Base-by-base conservation (phyloP, 1,140 invertebrate species). In the Brachionus plicatilis region DNA sequence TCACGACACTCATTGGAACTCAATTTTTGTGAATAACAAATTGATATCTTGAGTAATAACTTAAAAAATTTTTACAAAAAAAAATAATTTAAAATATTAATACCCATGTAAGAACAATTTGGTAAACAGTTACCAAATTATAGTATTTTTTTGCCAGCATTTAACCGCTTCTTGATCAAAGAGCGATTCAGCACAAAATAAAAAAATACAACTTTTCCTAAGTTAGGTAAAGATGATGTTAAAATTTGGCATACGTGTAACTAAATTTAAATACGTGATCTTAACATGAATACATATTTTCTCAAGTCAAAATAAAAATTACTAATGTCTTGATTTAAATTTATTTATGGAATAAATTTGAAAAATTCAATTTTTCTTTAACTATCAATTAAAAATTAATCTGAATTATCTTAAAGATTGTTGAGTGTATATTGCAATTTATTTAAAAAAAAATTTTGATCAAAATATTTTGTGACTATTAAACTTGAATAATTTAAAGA, bases 1-100 rank as follows among this genome's bases (percentile, higher is more conserved):
- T 75, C 50, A 17, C 37, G 37, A 85, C 83, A 85, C 41, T 85
- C 45, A 41, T 41, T 53, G 14, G 53, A 33, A 50, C 66, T 53
- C 24, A 83, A 53, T 68, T 82, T 60, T 43, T 82, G 79, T 27
- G 53, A 41, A 82, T 65, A 65, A 76, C 72, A 27, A 27, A 76
- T 27, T 24, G 72, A 76, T 50, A 76, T 76, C 72, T 76, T 50
- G 11, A 41, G 4, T 27, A 33, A 24, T 24, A 76, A 29, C 8
- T 27, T 76, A 14, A 27, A 76, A 50, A 50, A 2, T n/a, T 24
- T 20, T 14, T 72, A n/a, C 33, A 37, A 4, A 6, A 37, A n/a
- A 6, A 7, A 7, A 37, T 37, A 37, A 37, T 37, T 37, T 6
- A 6, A 47, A 43, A 43, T 24, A 20, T 29, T 17, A 8, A 50